A percentile compares a stretch with the other conserved stretches of the same genome.
Evolutionary conservation across 2,797 vertebrate genomes (phyloP).

Genomic region (Falco novaeseelandiae): DNA sequence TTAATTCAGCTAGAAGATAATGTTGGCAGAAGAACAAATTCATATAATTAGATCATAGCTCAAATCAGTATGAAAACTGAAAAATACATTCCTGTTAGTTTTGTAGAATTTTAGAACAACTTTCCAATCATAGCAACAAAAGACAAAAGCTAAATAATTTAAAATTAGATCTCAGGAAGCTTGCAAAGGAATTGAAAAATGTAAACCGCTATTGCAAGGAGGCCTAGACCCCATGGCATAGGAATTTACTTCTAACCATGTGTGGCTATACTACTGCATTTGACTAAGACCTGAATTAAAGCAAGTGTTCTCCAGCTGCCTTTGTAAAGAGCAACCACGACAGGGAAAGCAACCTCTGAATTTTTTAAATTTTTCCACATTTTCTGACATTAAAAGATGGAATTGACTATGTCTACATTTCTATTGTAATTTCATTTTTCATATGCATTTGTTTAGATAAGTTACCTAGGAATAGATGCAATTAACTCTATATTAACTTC

Average conservation of each 20-base stretch:
- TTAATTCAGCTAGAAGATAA: background rate
- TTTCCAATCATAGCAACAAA: background rate
- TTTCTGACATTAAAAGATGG: background rate
- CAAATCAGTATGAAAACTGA: background rate
- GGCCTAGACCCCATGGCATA: background rate
- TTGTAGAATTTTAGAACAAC: background rate
- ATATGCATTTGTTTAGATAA: background rate
- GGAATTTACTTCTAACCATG: background rate
- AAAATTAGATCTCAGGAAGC: background rate
- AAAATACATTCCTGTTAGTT: background rate
- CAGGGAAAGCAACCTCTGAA: background rate
- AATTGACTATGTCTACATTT: background rate
- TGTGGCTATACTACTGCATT: background rate
- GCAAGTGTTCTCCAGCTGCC: background rate
- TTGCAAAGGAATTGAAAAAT: background rate
- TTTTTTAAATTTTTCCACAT: background rate
- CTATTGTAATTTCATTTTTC: background rate
- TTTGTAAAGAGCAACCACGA: background rate
- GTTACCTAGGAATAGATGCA: background rate
- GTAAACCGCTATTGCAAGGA: background rate
- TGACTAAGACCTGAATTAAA: background rate
- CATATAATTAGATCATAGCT: background rate
- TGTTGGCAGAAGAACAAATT: background rate
- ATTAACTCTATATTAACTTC: background rate
- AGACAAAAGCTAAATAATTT: background rate